Base-by-base conservation (phyloP, 2,888 invertebrate genomes). In the Drosophila anceps region DNA sequence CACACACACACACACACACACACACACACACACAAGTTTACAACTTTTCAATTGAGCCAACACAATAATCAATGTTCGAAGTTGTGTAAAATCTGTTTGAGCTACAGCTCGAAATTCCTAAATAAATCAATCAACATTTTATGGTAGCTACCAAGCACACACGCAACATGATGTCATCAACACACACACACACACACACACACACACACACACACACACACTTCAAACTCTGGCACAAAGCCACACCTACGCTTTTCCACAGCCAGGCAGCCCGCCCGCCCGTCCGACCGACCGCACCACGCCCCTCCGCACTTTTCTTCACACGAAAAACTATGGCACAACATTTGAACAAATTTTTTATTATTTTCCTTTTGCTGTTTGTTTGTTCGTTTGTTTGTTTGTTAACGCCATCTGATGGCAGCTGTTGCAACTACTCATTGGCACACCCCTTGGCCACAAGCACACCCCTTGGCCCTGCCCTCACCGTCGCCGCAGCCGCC, bases 151-250 rank as follows among this genome's bases (percentile, higher is more conserved):
- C 12, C 51, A 20, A 1, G 20, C 35, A 51, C 33, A 18, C 35
- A 35, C 15, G 5, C 20, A 18, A 50, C 39, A 64, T 61, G 60
- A 64, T 48, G 64, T 64, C 75, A 58, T 39, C 27, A 53, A 20
- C 31, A 18, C 48, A 9, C 27, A 57, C 66, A 57, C 29, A 18
- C 48, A 31, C 41, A 51, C 59, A 60, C 24, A 24, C 37, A 33
- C 31, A 18, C 48, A 9, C 27, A 57, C 59, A 60, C 37, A 57
- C 27, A 57, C 57, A 31, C 20, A 53, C 59, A 60, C 39, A 60
- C 73, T 79, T 74, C 51, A 79, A 79, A 72, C 57, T 64, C 63
- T 75, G 69, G 27, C 39, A 55, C 37, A 54, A 54, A 37, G n/a
- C 41, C 43, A 44, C 46, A 37, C 46, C 27, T 41, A 37, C 41